These are phyloP conservation scores for Heliconius sara DNA, from an alignment of 2,888 invertebrate genomes.

Conservation along the genomic window DNA sequence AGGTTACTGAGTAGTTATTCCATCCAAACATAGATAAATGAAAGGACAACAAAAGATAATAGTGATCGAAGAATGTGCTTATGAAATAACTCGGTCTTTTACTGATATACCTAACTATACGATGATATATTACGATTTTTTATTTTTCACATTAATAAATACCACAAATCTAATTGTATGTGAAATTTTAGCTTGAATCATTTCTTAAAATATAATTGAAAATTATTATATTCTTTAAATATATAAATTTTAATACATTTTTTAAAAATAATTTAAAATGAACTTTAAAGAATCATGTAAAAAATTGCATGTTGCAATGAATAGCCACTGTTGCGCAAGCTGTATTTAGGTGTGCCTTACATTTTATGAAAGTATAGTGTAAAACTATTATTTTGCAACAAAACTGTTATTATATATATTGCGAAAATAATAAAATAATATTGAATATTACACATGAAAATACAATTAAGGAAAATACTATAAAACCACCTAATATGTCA, in stretches of 20 bases:
- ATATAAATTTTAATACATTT: too few species aligned
- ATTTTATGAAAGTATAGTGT: not conserved
- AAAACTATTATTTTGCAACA: not conserved
- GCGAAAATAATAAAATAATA: not conserved
- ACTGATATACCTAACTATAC: not conserved
- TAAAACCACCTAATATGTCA: not conserved
- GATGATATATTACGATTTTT: not conserved
- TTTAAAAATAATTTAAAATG: too few species aligned
- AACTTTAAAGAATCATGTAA: not conserved
- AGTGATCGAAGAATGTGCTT: constrained; percentile 1
- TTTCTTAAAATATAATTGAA: too few species aligned
- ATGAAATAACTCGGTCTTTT: not conserved
- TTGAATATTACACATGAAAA: too few species aligned
- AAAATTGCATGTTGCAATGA: not conserved
- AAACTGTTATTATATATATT: not conserved
- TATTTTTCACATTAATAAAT: not conserved
- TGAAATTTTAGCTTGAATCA: not conserved
- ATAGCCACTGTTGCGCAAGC: not conserved
- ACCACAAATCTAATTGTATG: not conserved
- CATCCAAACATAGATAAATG: constrained; percentile 21
- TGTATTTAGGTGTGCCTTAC: not conserved
- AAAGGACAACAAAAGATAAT: constrained; percentile 12
- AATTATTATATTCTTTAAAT: too few species aligned
- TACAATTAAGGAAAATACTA: not conserved
- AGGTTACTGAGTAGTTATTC: constrained; percentile 33